Base-by-base conservation (phyloP, 2,113 vertebrate genomes). In the Alectura lathami region DNA sequence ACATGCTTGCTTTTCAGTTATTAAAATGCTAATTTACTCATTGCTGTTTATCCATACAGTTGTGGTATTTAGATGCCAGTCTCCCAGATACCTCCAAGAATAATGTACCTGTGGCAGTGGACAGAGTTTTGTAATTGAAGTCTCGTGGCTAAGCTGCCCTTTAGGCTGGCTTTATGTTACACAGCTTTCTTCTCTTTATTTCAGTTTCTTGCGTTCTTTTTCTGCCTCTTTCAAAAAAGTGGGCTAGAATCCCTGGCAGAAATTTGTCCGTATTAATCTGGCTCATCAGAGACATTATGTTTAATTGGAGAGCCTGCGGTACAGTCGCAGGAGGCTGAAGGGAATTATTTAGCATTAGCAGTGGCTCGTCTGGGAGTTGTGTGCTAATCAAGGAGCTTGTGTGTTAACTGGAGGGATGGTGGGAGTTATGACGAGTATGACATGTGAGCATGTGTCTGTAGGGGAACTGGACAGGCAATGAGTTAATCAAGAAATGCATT, bases 401-500 rank as follows among this genome's bases (percentile, higher is more conserved):
- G 98, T 97, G 98, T 97, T 97, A 98, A 98, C 97, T 95, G 97
- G 96, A 95, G 98, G 97, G 97, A 98, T 97, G 98, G 98, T 98
- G 97, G 98, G 98, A 98, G 98, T 98, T 98, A 98, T 99, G 98
- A 98, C 98, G 98, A 98, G 98, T 99, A 99, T 98, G 99, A 98
- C 99, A 99, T 99, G 99, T 98, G 98, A 98, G 98, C 98, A 98
- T 98, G 98, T 98, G 99, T 98, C 98, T 98, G 96, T 98, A 97
- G 97, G 97, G 97, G 96, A 98, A 99, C 98, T 98, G 98, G 99
- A 99, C 98, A 98, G 98, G 98, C 98, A 98, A 99, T 98, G 98
- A 99, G 98, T 99, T 99, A 99, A 99, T 99, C 98, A 99, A 98
- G 97, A 98, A 98, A 96, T 98, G 95, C 98, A 99, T 99, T 99